Percentiles rank a stretch among this genome's conserved stretches.
Conservation (phyloP, 1,140 invertebrate genomes). For the Protaetia brevitarsis region DNA sequence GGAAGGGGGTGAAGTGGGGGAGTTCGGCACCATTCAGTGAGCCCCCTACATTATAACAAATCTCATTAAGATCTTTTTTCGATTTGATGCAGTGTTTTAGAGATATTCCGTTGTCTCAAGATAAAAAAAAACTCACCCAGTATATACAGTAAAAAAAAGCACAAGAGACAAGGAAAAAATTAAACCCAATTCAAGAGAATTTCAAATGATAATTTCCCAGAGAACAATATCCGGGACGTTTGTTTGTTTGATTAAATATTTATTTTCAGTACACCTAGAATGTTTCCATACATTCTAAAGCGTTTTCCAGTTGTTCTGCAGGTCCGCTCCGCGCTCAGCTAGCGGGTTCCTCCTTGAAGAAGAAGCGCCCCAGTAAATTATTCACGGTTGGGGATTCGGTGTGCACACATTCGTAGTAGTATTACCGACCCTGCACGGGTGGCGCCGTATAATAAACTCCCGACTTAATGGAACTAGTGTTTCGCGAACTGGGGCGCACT, state of each 20-base stretch:
- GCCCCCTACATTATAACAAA: too few relatives aligned
- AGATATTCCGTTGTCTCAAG: too few relatives aligned
- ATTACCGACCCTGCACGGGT: background rate
- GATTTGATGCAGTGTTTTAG: too few relatives aligned
- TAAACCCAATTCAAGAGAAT: constrained; percentile 14
- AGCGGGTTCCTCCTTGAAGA: too few relatives aligned
- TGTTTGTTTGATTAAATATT: constrained; percentile 14
- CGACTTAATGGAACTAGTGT: constrained; percentile 17
- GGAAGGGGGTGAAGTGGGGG: too few relatives aligned
- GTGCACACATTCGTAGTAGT: constrained; percentile 19
- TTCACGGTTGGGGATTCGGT: constrained; percentile 16
- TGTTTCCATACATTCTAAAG: constrained; percentile 15
- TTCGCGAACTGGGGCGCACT: background rate
- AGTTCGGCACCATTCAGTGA: too few relatives aligned
- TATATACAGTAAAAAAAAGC: too few relatives aligned
- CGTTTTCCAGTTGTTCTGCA: too few relatives aligned
- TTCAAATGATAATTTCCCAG: background rate
- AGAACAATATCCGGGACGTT: constrained; percentile 10
- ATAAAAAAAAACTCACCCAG: too few relatives aligned
- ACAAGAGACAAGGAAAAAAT: background rate
- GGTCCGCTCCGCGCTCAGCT: too few relatives aligned
- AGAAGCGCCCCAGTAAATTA: too few relatives aligned
- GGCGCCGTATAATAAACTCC: constrained; percentile 18
- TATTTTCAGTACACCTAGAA: constrained; percentile 1
- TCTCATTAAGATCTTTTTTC: too few relatives aligned